Evolutionary conservation across 2,113 vertebrate species (phyloP).

Genomic region (Nanger granti): DNA sequence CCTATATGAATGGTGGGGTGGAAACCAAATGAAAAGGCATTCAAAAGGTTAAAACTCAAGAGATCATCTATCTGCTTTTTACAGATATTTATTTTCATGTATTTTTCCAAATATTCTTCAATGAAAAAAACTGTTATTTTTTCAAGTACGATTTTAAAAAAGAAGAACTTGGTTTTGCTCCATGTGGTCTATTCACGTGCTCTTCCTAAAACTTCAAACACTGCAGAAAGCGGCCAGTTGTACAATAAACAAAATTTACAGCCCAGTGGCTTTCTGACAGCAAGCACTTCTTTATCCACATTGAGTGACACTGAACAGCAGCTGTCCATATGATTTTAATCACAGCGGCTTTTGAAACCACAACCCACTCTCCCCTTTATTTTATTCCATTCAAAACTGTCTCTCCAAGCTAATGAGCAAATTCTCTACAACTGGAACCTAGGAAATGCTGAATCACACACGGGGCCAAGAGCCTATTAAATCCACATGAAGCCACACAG

Average conservation of each 20-base stretch:
- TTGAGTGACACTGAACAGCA: constrained; percentile 43
- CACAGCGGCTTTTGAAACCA: constrained; percentile 53
- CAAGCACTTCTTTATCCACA: constrained; percentile 29
- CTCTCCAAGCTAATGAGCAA: constrained; percentile 55
- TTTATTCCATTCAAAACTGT: constrained; percentile 52
- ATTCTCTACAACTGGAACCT: constrained; percentile 9
- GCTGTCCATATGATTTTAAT: constrained; percentile 60
- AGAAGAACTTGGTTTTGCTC: not conserved
- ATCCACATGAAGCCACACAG: constrained; percentile 11
- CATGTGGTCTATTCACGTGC: not conserved
- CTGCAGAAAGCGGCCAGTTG: not conserved
- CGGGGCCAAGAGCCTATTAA: constrained; percentile 51
- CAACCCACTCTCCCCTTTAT: constrained; percentile 4
- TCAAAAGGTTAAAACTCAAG: constrained; percentile 42
- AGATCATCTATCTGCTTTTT: constrained; percentile 25
- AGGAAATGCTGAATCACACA: constrained; percentile 57
- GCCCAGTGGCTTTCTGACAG: constrained; percentile 46
- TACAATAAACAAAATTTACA: constrained; percentile 56
- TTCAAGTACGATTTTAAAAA: not conserved
- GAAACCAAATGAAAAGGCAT: constrained; percentile 27
- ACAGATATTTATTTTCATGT: constrained; percentile 8
- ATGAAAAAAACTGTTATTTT: constrained; percentile 24
- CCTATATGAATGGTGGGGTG: not conserved
- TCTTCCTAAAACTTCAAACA: constrained; percentile 14
- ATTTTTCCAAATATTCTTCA: constrained; percentile 23